Evolutionary conservation across 2,113 vertebrate species (phyloP), one percentile per base, ranked within the genome.

Genomic region (Amazona vittata): DNA sequence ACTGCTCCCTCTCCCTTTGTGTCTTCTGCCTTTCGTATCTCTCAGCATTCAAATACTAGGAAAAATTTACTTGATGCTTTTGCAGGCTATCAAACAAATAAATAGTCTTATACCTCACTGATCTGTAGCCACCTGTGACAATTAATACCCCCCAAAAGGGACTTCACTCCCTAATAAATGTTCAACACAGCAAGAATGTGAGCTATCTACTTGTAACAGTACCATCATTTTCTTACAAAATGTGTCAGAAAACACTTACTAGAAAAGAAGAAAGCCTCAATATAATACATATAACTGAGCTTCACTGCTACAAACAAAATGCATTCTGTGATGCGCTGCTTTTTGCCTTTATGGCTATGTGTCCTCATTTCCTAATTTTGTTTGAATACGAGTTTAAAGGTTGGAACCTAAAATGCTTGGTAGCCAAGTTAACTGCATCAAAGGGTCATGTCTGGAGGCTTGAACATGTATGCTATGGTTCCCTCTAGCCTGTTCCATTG

Each of bases 11-110:
- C 57, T 86, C 24, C 24, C 5, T 86, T 83, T 33, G 6, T 47
- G 24, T 47, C 74, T 91, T 88, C 76, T 69, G 26, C 25, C 49
- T 93, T 89, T 95, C 65, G 21, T 86, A 60, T 52, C 26, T 89
- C 44, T 82, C 33, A 49, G 47, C 49, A 69, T 41, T 92, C 71
- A 93, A 93, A 94, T 52, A 70, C 26, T 31, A 57, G n/a, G 65
- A 75, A 86, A 92, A 92, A 93, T 73, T 68, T 89, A 73, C 65
- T 46, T 86, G 92, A 84, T 0, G 0, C 49, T 95, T 93, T 93
- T 90, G 93, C 44, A 52, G 83, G 62, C 94, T 84, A 91, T 95
- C 55, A 82, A 75, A 86, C 29, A 95, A 92, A 93, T 60, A 96
- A 89, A 96, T 76, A 83, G 35, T 44, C 47, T 81, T 89, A 73